phyloP scores from a whole-genome alignment of 1,140 invertebrate genomes.

The Drosophila triauraria region DNA sequence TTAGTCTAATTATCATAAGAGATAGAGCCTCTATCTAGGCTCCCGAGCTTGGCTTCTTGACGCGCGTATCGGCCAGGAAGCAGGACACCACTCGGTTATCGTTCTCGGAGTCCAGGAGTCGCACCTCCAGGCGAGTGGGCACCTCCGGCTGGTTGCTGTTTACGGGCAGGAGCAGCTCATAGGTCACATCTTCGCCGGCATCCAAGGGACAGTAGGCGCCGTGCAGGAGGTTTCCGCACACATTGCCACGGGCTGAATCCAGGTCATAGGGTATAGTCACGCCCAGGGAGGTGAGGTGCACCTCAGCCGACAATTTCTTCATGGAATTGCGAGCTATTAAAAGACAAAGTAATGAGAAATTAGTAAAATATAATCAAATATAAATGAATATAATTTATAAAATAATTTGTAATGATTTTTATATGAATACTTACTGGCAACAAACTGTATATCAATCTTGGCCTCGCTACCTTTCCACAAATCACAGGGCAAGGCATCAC shows the following conservation, averaged over 20 bases:
- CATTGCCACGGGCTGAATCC: conserved; percentile 49
- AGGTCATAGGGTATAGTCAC: conserved; percentile 67
- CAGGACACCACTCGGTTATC: conserved; percentile 56
- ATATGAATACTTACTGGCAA: conserved; percentile 65
- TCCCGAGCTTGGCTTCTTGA: conserved; percentile 50
- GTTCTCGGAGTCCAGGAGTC: conserved; percentile 46
- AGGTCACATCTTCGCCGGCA: conserved; percentile 77
- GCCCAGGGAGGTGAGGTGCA: conserved; percentile 68
- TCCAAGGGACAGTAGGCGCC: conserved; percentile 77
- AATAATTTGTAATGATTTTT: background rate
- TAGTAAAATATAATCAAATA: too few species aligned
- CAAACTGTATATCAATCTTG: conserved; percentile 73
- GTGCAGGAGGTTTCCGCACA: conserved; percentile 68
- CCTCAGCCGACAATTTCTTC: conserved; percentile 47
- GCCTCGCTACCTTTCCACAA: conserved; percentile 56
- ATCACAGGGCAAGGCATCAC: conserved; percentile 63
- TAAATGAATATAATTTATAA: background rate
- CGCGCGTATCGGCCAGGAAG: conserved; percentile 66
- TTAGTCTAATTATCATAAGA: conserved; percentile 10
- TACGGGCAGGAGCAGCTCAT: conserved; percentile 60
- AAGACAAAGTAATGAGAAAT: background rate
- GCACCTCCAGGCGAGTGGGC: conserved; percentile 65
- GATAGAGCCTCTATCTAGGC: background rate
- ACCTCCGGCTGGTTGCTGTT: conserved; percentile 62
- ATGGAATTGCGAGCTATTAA: conserved; percentile 57